Conservation (phyloP, 2,113 vertebrate genomes). For the Odocoileus hemionus region DNA sequence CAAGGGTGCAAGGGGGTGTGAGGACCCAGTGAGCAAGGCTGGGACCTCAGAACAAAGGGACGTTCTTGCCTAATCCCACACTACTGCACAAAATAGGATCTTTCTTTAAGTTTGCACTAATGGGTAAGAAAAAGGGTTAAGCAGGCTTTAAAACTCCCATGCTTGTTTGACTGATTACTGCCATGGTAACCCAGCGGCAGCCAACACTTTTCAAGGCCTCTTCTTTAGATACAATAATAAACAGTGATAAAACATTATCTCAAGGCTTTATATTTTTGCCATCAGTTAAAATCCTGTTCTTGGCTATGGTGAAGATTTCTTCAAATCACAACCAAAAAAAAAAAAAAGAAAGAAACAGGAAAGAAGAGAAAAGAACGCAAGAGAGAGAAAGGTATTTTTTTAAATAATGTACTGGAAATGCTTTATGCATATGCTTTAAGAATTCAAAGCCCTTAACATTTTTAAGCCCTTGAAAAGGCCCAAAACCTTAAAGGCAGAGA, state of each 20-base stretch:
- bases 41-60: neutral
- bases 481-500: neutral
- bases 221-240: slow-evolving; percentile 49
- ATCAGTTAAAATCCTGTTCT: slow-evolving; percentile 51
- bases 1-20: fast-evolving
- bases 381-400: neutral
- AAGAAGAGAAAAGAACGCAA: neutral
- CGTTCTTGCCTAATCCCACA: neutral
- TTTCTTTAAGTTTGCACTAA: neutral
- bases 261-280: slow-evolving; percentile 40
- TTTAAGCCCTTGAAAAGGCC: neutral
- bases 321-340: neutral
- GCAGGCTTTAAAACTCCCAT: neutral
- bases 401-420: slow-evolving; percentile 8
- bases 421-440: neutral
- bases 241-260: slow-evolving; percentile 53
- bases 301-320: neutral
- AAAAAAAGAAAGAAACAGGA: neutral
- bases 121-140: slow-evolving; percentile 48
- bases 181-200: slow-evolving; percentile 60
- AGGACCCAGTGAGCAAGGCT: neutral
- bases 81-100: neutral
- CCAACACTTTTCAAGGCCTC: slow-evolving; percentile 44
- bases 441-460: neutral
- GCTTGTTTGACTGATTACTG: slow-evolving; percentile 50